Evolutionary conservation across 2,888 invertebrate species (phyloP).

Genomic region (Kuschelorhynchus macadamiae): DNA sequence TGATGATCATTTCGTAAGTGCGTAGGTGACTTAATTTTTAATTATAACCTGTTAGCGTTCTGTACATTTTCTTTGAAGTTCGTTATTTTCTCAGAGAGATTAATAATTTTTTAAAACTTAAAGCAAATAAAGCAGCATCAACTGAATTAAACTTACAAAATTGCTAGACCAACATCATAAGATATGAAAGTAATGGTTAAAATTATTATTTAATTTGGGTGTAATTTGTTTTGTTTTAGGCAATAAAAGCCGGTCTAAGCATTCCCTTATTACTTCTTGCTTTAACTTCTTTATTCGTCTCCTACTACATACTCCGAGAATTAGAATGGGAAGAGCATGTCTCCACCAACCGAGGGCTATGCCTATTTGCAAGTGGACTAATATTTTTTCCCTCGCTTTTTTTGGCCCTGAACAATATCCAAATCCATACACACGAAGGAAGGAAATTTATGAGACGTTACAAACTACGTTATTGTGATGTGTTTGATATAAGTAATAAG

Average conservation of each 20-base stretch:
- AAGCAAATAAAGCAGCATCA: too few species aligned
- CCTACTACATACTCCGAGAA: slow-evolving; percentile 58
- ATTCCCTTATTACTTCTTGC: slow-evolving; percentile 52
- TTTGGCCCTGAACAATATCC: slow-evolving; percentile 75
- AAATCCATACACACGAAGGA: slow-evolving; percentile 74
- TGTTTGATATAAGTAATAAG: slow-evolving; percentile 84
- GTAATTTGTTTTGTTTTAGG: slow-evolving; percentile 46
- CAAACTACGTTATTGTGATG: slow-evolving; percentile 77
- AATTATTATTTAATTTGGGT: background rate
- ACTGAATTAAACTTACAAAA: too few species aligned
- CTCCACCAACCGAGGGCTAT: slow-evolving; percentile 71
- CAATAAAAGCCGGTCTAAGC: slow-evolving; percentile 51
- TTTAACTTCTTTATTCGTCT: slow-evolving; percentile 51
- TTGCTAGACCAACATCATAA: too few species aligned
- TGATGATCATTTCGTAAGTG: too few species aligned
- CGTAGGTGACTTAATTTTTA: too few species aligned
- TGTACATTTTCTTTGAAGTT: too few species aligned
- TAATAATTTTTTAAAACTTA: too few species aligned
- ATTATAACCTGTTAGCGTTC: too few species aligned
- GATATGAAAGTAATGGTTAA: too few species aligned
- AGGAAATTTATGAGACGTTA: slow-evolving; percentile 75
- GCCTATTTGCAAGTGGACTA: slow-evolving; percentile 76
- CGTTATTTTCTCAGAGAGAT: too few species aligned
- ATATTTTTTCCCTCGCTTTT: slow-evolving; percentile 79
- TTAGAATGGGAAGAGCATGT: slow-evolving; percentile 73